phyloP scores from a whole-genome alignment of 2,113 vertebrate species.

The Nettapus auritus region DNA sequence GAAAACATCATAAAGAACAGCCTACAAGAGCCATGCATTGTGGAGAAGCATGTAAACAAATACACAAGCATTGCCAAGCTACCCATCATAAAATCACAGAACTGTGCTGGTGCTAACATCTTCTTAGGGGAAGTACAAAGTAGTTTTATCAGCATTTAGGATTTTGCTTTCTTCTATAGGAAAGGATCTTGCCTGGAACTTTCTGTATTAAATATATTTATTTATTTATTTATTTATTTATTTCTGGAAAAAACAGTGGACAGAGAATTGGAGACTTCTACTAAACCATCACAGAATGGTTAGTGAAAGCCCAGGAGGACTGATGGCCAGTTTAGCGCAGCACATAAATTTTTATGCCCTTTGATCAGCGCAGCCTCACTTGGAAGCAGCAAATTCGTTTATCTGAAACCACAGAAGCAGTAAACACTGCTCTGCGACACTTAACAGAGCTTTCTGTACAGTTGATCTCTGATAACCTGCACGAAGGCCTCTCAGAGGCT shows the following conservation, averaged over 20 bases:
- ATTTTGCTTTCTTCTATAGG: neutral
- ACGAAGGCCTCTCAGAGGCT: neutral
- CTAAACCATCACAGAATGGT: neutral
- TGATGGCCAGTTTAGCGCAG: neutral
- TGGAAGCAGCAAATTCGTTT: neutral
- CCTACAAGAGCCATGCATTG: neutral
- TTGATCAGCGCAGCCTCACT: neutral
- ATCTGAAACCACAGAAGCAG: neutral
- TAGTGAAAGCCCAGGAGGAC: neutral
- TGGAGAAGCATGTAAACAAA: neutral
- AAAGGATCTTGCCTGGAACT: neutral
- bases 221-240: constrained; percentile 21
- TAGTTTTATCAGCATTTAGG: neutral
- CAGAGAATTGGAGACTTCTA: neutral
- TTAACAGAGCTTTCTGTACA: neutral
- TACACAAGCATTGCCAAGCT: neutral
- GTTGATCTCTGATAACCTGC: neutral
- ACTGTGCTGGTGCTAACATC: neutral
- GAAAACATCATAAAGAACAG: neutral
- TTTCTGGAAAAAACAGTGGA: neutral
- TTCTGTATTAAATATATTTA: neutral
- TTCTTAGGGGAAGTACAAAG: neutral
- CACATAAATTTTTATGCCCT: neutral
- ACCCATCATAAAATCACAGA: neutral
- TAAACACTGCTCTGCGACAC: neutral